Conservation (phyloP, 2,888 invertebrate genomes). For the Amphipoea lucens region DNA sequence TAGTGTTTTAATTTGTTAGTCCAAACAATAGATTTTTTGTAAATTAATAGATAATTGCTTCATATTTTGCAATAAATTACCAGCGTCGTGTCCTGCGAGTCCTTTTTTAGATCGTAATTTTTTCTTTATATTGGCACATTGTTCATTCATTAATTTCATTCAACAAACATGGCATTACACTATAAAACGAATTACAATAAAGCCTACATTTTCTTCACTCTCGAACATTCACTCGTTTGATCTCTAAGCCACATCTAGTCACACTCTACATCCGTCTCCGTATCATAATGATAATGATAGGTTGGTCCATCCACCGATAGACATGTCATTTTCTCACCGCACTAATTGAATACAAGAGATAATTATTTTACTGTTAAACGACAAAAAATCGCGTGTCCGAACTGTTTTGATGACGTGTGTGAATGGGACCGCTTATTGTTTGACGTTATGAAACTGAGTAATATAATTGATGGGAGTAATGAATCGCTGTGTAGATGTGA, state of each 20-base stretch:
- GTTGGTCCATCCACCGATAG: slow-evolving; percentile 77
- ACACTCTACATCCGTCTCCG: slow-evolving; percentile 65
- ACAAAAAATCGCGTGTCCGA: slow-evolving; percentile 71
- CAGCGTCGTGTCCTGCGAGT: too few relatives aligned
- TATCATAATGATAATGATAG: slow-evolving; percentile 80
- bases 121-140: neutral
- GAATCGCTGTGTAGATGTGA: slow-evolving; percentile 1
- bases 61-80: too few relatives aligned
- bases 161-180: slow-evolving; percentile 3
- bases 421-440: slow-evolving; percentile 62
- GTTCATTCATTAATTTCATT: neutral
- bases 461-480: slow-evolving; percentile 27
- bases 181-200: slow-evolving; percentile 22
- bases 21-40: too few relatives aligned
- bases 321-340: slow-evolving; percentile 87
- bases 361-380: slow-evolving; percentile 78
- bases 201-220: slow-evolving; percentile 26
- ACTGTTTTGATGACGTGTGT: slow-evolving; percentile 64
- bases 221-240: slow-evolving; percentile 31
- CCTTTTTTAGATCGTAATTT: too few relatives aligned
- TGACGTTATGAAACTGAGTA: slow-evolving; percentile 39
- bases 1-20: too few relatives aligned
- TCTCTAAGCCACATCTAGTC: slow-evolving; percentile 75
- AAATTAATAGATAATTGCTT: too few relatives aligned
- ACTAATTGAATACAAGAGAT: slow-evolving; percentile 85